Evolutionary conservation across 1,140 invertebrate species (phyloP), one percentile per base, ranked within the genome.

Genomic region (Dolichoris vasculosae): DNA sequence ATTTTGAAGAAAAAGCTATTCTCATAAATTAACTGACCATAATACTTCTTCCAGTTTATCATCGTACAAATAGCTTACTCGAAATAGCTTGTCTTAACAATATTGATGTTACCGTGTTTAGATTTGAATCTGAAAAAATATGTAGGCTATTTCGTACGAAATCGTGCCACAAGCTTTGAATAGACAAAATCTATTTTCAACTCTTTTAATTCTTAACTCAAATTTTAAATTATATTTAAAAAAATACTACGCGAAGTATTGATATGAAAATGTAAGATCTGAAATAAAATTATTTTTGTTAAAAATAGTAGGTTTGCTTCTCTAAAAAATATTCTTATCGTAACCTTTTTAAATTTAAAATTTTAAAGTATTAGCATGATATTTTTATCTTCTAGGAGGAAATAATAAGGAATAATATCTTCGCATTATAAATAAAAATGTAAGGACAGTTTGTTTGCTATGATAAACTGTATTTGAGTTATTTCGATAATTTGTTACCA

Each of bases 51-150:
- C 51, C 15, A 17, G 83, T 75, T 43, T 85, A 85, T 81, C 32
- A 32, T 43, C 71, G 23, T 43, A 43, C 40, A 81, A 85, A 80
- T 69, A 80, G 1, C 8, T 6, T 35, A 51, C 78, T 81, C 32
- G 8, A 76, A 85, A 85, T 85, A 85, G 43, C 71, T 82, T 51
- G 40, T 2, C 48, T 51, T 64, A 67, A 67, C 40, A 67, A 38
- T 17, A 3, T n/a, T 38, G 35, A 9, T 23, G 69, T 13, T 48
- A 76, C 17, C 51, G 79, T 67, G 84, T 85, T 85, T 85, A 43
- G 63, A 85, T n/a, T 80, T 30, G 59, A 71, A 80, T 76, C 55
- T 81, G 43, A 81, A 75, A 82, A 85, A 82, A 85, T 75, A 81
- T 15, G 48, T 51, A 4, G 30, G 15, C 30, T 85, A 32, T 78